Percentiles rank a stretch among this genome's conserved stretches.
These are phyloP conservation scores for Alaudala cheleensis DNA, from an alignment of 2,113 vertebrate genomes.

Conservation along the genomic window DNA sequence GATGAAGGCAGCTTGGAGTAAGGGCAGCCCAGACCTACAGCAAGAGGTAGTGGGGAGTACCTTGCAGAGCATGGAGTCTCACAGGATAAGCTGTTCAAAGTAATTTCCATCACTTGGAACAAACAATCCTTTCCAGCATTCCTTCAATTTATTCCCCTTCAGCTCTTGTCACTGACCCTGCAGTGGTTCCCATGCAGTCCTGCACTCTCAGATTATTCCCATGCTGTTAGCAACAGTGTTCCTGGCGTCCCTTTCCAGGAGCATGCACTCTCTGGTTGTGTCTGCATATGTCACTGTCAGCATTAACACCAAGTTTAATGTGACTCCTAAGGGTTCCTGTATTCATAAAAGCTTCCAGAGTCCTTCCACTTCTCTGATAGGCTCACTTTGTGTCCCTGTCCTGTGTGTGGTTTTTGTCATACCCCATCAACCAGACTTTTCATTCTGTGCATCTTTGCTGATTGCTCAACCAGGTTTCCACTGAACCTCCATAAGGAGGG, in stretches of 20 bases:
- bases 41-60: not conserved
- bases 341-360: not conserved
- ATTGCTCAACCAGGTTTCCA: not conserved
- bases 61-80: not conserved
- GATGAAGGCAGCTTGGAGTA: not conserved
- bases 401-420: not conserved
- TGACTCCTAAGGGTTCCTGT: not conserved
- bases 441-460: not conserved
- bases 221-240: not conserved
- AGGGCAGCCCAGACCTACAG: not conserved
- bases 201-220: not conserved
- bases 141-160: not conserved
- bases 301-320: not conserved
- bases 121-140: not conserved
- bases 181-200: not conserved
- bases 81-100: not conserved
- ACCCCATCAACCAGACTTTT: not conserved
- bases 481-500: not conserved
- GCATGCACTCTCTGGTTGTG: not conserved
- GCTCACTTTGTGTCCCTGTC: not conserved
- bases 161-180: accelerated
- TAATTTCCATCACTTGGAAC: accelerated
- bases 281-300: not conserved
- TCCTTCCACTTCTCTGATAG: not conserved
- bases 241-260: not conserved